Evolutionary conservation across 2,888 invertebrate genomes (phyloP).

Genomic region (Acanthococcus lagerstroemiae): DNA sequence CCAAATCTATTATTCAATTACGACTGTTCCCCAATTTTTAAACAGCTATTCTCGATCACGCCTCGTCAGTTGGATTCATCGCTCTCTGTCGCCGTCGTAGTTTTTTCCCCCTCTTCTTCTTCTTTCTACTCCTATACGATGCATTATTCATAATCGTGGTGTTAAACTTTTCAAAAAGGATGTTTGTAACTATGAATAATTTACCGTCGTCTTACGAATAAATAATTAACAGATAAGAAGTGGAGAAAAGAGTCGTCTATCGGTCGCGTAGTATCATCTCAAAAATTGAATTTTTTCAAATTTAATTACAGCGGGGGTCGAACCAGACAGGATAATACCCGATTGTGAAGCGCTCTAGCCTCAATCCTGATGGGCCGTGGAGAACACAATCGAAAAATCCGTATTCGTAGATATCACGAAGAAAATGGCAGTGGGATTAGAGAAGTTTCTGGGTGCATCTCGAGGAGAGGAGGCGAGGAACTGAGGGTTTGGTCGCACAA

Average conservation of each 20-base stretch:
- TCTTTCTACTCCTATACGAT: slow-evolving; percentile 9
- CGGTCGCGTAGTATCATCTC: neutral
- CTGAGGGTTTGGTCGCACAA: no score
- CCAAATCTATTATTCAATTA: neutral
- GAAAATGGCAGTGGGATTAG: no score
- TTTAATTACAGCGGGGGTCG: no score
- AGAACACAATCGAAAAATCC: no score
- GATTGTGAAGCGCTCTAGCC: no score
- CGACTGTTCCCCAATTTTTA: neutral
- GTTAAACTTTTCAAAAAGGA: slow-evolving; percentile 24
- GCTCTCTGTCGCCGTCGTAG: neutral
- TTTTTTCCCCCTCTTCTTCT: slow-evolving; percentile 8
- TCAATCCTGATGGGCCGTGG: no score
- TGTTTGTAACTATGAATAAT: slow-evolving; percentile 30
- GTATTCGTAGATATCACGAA: no score
- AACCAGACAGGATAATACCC: no score
- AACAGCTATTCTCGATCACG: slow-evolving; percentile 15
- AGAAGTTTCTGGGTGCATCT: no score
- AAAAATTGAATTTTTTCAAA: neutral
- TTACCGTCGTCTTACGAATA: slow-evolving; percentile 24
- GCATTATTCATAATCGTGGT: slow-evolving; percentile 25
- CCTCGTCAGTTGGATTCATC: slow-evolving; percentile 5
- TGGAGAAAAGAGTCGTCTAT: slow-evolving; percentile 2
- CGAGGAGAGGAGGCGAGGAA: no score
- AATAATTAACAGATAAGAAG: slow-evolving; percentile 19